Percentiles rank a stretch among this genome's conserved stretches.
These are phyloP conservation scores for Aphelenchoides fujianensis DNA, from an alignment of 1,140 invertebrate species.

Conservation along the genomic window DNA sequence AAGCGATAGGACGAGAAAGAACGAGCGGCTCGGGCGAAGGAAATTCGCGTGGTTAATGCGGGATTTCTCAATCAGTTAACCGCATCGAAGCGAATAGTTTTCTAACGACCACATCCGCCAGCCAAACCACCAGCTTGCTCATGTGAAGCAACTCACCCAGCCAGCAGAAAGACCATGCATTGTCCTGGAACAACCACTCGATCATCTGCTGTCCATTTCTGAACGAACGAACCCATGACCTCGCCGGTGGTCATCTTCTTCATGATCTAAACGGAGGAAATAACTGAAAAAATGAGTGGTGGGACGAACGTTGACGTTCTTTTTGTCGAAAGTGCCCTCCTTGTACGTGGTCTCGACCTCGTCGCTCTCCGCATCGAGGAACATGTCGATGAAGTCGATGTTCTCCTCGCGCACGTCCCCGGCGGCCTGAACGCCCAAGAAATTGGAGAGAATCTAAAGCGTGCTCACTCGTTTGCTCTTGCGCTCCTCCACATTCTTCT, in stretches of 20 bases:
- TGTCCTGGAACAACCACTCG: too few relatives aligned
- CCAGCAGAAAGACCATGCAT: slow-evolving; percentile 64
- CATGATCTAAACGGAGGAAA: slow-evolving; percentile 6
- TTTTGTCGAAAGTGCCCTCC: slow-evolving; percentile 23
- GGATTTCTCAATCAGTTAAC: too few relatives aligned
- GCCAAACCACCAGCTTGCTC: too few relatives aligned
- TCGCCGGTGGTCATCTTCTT: slow-evolving; percentile 62
- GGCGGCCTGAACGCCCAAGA: neutral
- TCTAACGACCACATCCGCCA: too few relatives aligned
- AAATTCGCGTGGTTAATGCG: too few relatives aligned
- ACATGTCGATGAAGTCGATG: slow-evolving; percentile 53
- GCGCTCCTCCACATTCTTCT: neutral
- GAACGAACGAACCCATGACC: slow-evolving; percentile 64
- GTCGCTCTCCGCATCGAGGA: slow-evolving; percentile 43
- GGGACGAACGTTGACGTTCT: neutral
- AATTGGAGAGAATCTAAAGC: neutral
- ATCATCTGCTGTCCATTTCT: too few relatives aligned
- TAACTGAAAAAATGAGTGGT: neutral
- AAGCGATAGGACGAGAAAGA: too few relatives aligned
- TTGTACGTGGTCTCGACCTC: slow-evolving; percentile 14
- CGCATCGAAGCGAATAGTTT: too few relatives aligned
- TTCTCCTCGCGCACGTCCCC: neutral
- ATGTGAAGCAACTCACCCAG: slow-evolving; percentile 55
- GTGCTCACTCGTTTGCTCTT: neutral
- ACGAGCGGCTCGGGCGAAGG: too few relatives aligned